Evolutionary conservation across 2,797 vertebrate genomes (phyloP).

Genomic region (Schizothorax lantsangensis): DNA sequence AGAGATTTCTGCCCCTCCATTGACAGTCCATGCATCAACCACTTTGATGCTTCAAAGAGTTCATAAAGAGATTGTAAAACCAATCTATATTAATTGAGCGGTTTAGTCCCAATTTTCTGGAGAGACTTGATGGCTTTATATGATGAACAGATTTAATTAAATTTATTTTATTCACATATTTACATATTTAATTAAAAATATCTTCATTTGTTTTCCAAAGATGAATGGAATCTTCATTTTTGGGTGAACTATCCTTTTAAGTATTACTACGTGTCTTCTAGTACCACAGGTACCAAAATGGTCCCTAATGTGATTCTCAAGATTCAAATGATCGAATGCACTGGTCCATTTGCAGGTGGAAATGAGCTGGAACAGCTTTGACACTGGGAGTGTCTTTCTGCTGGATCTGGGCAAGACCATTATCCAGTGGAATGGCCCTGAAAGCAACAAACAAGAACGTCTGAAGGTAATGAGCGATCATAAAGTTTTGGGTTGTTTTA

Average conservation of each 20-base stretch:
- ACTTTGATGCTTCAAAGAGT: background rate
- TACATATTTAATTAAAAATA: no score
- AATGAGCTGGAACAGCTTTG: conserved; percentile 88
- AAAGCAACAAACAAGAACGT: conserved; percentile 85
- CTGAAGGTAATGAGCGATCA: conserved; percentile 78
- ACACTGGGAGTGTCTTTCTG: conserved; percentile 88
- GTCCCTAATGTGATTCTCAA: background rate
- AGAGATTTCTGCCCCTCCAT: background rate
- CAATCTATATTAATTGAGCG: background rate
- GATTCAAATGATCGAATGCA: background rate
- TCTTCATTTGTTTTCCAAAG: no score
- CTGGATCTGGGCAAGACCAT: conserved; percentile 86
- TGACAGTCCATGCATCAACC: background rate
- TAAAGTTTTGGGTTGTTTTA: background rate
- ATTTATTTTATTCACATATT: background rate
- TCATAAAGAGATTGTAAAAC: background rate
- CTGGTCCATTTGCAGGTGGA: conserved; percentile 78
- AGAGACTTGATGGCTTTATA: background rate
- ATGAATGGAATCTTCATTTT: background rate
- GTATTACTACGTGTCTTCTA: background rate
- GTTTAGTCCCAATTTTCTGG: background rate
- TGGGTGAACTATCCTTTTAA: background rate
- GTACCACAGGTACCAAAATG: background rate
- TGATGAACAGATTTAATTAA: background rate
- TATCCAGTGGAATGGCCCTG: conserved; percentile 90